These are phyloP conservation scores for Augiades crinisus DNA, from an alignment of 2,888 invertebrate species.

Conservation along the genomic window DNA sequence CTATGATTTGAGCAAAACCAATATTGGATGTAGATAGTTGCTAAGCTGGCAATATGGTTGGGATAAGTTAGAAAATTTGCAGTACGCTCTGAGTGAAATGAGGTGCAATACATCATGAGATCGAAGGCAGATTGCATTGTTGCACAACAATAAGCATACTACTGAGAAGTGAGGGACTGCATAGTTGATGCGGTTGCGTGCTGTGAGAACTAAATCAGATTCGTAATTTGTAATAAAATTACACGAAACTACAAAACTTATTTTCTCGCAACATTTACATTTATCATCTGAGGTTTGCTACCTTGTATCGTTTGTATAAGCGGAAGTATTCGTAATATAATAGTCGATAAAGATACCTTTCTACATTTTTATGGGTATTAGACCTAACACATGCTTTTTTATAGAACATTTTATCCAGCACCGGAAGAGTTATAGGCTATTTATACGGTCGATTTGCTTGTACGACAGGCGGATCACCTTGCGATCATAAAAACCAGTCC, in stretches of 20 bases:
- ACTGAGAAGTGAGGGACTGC: constrained; percentile 56
- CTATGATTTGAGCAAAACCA: constrained; percentile 74
- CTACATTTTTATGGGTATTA: not conserved
- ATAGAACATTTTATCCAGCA: constrained; percentile 11
- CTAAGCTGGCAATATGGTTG: constrained; percentile 59
- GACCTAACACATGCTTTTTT: not conserved
- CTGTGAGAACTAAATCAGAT: constrained; percentile 71
- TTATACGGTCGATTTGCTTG: constrained; percentile 33
- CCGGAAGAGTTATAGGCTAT: constrained; percentile 42
- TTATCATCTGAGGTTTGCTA: not conserved
- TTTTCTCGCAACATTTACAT: constrained; percentile 29
- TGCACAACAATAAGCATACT: constrained; percentile 61
- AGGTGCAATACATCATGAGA: constrained; percentile 69
- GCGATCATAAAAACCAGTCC: constrained; percentile 51
- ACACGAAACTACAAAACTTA: constrained; percentile 30
- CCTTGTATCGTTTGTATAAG: not conserved
- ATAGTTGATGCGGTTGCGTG: constrained; percentile 68
- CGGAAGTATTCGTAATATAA: not conserved
- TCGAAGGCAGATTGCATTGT: constrained; percentile 71
- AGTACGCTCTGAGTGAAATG: constrained; percentile 60
- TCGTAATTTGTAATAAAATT: constrained; percentile 62
- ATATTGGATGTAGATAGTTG: constrained; percentile 66
- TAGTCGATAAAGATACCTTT: not conserved
- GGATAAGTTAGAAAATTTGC: constrained; percentile 44
- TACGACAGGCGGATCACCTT: constrained; percentile 51